phyloP scores from a whole-genome alignment of 2,797 vertebrate genomes.

The Hafferia zeledoni region DNA sequence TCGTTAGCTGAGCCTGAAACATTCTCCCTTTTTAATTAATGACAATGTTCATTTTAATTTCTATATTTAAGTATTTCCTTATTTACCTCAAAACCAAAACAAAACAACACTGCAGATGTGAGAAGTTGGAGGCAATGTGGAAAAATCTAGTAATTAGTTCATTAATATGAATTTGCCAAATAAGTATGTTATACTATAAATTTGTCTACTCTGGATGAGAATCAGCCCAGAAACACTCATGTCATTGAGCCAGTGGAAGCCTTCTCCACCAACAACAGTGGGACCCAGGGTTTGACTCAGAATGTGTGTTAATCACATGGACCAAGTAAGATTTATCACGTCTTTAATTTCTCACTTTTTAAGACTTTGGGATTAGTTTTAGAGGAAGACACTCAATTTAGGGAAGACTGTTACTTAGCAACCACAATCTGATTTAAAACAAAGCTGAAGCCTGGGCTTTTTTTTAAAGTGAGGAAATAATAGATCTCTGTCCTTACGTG shows the following conservation, averaged over 20 bases:
- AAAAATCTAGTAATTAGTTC: not conserved
- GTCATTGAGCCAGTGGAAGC: not conserved
- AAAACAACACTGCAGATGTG: not conserved
- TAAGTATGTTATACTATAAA: not conserved
- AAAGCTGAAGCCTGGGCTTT: conserved; percentile 23
- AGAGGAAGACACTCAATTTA: conserved; percentile 19
- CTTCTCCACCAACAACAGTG: not conserved
- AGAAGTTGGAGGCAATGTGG: not conserved
- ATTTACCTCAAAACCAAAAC: not conserved
- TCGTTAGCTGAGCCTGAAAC: not conserved
- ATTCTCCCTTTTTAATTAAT: not conserved
- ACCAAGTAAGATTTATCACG: not conserved
- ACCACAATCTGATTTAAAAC: conserved; percentile 48
- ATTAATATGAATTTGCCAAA: not conserved
- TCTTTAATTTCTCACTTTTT: conserved; percentile 38
- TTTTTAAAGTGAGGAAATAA: not conserved
- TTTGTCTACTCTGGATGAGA: not conserved
- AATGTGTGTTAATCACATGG: not conserved
- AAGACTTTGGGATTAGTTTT: conserved; percentile 16
- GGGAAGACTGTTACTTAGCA: conserved; percentile 49
- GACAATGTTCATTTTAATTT: not conserved
- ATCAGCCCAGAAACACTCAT: not conserved
- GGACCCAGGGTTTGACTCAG: not conserved
- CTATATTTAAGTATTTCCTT: not conserved
- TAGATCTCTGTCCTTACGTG: not conserved